These are phyloP conservation scores for Daboia siamensis DNA, from an alignment of 2,113 vertebrate genomes.

Conservation along the genomic window DNA sequence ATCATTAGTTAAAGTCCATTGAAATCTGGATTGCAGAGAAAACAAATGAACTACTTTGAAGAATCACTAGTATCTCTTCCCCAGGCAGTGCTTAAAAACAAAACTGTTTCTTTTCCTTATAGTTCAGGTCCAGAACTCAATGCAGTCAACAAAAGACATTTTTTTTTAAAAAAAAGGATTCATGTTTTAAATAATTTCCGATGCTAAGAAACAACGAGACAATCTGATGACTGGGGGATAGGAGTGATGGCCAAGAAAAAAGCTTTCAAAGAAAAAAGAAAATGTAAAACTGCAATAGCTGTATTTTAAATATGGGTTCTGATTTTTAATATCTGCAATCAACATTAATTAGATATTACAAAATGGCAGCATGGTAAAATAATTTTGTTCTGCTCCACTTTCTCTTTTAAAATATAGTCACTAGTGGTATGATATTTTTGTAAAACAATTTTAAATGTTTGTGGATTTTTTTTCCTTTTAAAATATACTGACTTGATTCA, in stretches of 20 bases:
- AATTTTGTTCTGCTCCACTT: neutral
- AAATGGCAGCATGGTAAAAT: neutral
- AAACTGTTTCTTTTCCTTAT: conserved; percentile 4
- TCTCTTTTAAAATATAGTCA: neutral
- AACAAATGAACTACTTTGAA: neutral
- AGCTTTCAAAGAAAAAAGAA: neutral
- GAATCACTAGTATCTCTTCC: conserved; percentile 2
- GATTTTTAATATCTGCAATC: neutral
- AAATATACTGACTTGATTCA: neutral
- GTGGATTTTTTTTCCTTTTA: neutral
- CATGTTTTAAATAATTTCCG: conserved; percentile 10
- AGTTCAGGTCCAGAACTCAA: conserved; percentile 13
- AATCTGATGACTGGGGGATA: neutral
- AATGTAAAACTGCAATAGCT: neutral
- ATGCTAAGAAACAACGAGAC: neutral
- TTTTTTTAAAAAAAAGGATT: neutral
- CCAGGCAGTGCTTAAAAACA: conserved; percentile 7
- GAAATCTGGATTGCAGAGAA: neutral
- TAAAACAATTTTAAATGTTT: neutral
- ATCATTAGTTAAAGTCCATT: neutral
- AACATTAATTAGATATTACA: neutral
- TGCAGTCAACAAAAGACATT: neutral
- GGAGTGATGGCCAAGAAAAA: neutral
- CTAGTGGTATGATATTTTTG: neutral
- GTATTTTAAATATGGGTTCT: neutral